Conservation (phyloP, 2,888 invertebrate species). For the Panzeria rudis region DNA sequence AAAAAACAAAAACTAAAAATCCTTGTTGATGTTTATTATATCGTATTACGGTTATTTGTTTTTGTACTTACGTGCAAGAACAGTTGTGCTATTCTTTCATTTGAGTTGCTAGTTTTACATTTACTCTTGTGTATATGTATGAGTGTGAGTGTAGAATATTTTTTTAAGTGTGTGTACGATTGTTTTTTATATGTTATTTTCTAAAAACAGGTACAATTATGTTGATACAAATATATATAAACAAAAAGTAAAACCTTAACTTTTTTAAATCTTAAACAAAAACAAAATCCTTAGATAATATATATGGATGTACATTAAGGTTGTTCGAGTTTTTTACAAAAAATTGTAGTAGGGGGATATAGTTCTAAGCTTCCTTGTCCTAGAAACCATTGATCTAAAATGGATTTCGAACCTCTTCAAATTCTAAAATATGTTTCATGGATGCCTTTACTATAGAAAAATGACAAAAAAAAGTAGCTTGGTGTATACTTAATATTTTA, state of each 20-base stretch:
- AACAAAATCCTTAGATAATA: slow-evolving; percentile 31
- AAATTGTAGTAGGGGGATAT: too few relatives aligned
- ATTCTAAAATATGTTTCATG: too few relatives aligned
- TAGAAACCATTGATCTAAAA: too few relatives aligned
- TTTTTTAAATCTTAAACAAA: slow-evolving; percentile 37
- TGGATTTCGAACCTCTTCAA: too few relatives aligned
- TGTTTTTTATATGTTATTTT: slow-evolving; percentile 10
- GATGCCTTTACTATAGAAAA: too few relatives aligned
- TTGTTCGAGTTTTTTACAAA: too few relatives aligned
- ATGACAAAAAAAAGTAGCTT: too few relatives aligned
- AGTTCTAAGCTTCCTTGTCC: too few relatives aligned
- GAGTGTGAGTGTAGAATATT: not conserved
- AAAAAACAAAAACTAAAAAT: slow-evolving; percentile 8
- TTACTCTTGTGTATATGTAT: not conserved
- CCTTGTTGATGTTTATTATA: slow-evolving; percentile 39
- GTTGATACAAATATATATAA: slow-evolving; percentile 23
- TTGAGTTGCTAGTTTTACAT: not conserved
- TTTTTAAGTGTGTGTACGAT: not conserved
- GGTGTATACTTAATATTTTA: too few relatives aligned
- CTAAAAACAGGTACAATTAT: slow-evolving; percentile 35
- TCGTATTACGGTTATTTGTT: slow-evolving; percentile 24
- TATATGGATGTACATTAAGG: too few relatives aligned
- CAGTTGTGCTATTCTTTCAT: not conserved
- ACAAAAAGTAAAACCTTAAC: not conserved
- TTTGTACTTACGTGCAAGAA: slow-evolving; percentile 7